Base-by-base conservation (phyloP, 2,888 invertebrate genomes). In the Brenthis daphne region DNA sequence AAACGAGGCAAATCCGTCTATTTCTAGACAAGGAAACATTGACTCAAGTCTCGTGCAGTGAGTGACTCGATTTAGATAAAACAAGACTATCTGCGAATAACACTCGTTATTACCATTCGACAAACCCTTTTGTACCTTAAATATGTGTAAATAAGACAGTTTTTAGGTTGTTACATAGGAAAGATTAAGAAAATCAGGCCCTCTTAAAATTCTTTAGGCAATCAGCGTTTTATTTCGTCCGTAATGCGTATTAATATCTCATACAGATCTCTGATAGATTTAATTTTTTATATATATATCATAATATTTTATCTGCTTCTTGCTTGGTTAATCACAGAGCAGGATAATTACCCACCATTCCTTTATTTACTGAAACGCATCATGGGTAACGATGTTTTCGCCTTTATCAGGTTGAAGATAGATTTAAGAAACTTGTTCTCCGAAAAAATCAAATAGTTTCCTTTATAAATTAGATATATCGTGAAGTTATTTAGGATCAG, bases 21-120 rank as follows among this genome's bases (percentile, higher is more conserved):
- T 72, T 72, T 70, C 67, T 56, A 72, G 68, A 72, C 72, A 65
- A 72, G 72, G 72, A 72, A 72, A 66, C 67, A 70, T 72, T 68
- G 68, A 68, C 70, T 70, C 68, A 60, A 70, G 69, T 72, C 63
- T 61, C 57, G 61, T 60, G n/a, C 60, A 66, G 64, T 63, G 57
- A 65, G 50, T 65, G 63, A 55, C 67, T 65, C 69, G 72, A 68
- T 72, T 72, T 72, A 72, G 72, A 70, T 63, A 65, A 67, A 72
- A 69, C 70, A 67, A 68, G 68, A 61, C 60, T 69, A 72, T 71
- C 64, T 66, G 68, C 69, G 55, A 64, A 66, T 65, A 65, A 56
- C 69, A 65, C 67, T 63, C 64, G 57, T 68, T 66, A 64, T 6
- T 53, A 20, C 12, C 6, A 53, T 48, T 67, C 57, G 33, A 69